A percentile compares a stretch with the other conserved stretches of the same genome.
These are phyloP conservation scores for Boleophthalmus pectinirostris DNA, from an alignment of 2,113 vertebrate genomes.

Conservation along the genomic window DNA sequence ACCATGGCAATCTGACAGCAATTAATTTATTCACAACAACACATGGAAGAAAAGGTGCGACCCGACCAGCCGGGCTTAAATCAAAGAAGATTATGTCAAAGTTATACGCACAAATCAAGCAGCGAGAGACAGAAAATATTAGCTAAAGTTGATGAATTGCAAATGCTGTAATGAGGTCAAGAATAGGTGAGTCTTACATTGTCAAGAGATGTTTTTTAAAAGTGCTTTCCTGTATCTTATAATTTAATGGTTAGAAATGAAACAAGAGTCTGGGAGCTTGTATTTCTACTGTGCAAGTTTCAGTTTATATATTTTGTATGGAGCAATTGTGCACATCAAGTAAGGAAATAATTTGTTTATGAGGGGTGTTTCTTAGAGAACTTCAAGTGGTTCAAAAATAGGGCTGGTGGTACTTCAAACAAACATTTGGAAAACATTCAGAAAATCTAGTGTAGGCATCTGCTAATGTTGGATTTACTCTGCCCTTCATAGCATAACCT, in stretches of 20 bases:
- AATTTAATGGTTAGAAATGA: constrained; percentile 5
- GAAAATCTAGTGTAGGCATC: neutral
- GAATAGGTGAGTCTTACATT: constrained; percentile 2
- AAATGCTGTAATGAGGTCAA: constrained; percentile 18
- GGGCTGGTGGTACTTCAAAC: neutral
- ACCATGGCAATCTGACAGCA: constrained; percentile 44
- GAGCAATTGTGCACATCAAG: neutral
- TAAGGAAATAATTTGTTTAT: neutral
- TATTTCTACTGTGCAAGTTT: neutral
- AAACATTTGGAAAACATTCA: neutral
- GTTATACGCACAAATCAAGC: neutral
- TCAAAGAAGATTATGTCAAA: constrained; percentile 7
- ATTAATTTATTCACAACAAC: constrained; percentile 61
- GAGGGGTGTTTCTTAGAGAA: neutral
- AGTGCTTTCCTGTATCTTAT: neutral
- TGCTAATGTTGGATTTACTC: neutral
- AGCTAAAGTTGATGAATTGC: neutral
- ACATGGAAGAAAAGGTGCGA: constrained; percentile 26
- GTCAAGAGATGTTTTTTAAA: neutral
- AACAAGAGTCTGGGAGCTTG: neutral
- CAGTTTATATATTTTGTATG: neutral
- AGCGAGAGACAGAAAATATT: neutral
- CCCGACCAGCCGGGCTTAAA: constrained; percentile 9
- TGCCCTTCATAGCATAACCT: neutral
- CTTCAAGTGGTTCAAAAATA: neutral